Evolutionary conservation across 2,797 vertebrate species (phyloP).

Genomic region (Triplophysa yarkandensis): DNA sequence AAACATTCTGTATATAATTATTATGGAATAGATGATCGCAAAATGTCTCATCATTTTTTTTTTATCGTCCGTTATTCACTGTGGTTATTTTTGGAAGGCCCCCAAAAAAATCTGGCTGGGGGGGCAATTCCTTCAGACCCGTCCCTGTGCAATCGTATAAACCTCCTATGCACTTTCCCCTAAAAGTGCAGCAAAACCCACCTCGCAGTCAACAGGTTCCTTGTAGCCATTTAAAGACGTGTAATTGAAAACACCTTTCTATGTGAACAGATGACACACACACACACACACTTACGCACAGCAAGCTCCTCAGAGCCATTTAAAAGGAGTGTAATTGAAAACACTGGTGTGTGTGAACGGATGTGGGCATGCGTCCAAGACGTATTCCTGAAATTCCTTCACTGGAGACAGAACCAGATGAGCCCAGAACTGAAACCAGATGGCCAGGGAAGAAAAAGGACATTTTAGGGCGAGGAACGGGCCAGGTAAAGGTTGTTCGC

Average conservation of each 20-base stretch:
- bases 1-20: too few species aligned
- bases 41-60: too few species aligned
- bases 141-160: not conserved
- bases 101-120: too few species aligned
- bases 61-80: too few species aligned
- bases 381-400: slow-evolving; percentile 83
- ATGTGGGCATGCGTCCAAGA: slow-evolving; percentile 82
- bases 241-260: slow-evolving; percentile 49
- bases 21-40: too few species aligned
- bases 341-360: slow-evolving; percentile 82
- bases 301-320: slow-evolving; percentile 72
- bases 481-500: slow-evolving; percentile 67
- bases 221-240: slow-evolving; percentile 52
- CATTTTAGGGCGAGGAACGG: slow-evolving; percentile 61
- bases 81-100: too few species aligned
- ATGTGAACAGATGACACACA: slow-evolving; percentile 53
- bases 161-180: not conserved
- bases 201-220: slow-evolving; percentile 33
- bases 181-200: not conserved
- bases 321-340: slow-evolving; percentile 81
- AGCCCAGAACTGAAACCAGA: slow-evolving; percentile 82
- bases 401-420: slow-evolving; percentile 82
- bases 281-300: slow-evolving; percentile 34
- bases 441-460: slow-evolving; percentile 65
- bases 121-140: too few species aligned